Conservation (phyloP, 1,140 invertebrate species). For the Sinella curviseta region DNA sequence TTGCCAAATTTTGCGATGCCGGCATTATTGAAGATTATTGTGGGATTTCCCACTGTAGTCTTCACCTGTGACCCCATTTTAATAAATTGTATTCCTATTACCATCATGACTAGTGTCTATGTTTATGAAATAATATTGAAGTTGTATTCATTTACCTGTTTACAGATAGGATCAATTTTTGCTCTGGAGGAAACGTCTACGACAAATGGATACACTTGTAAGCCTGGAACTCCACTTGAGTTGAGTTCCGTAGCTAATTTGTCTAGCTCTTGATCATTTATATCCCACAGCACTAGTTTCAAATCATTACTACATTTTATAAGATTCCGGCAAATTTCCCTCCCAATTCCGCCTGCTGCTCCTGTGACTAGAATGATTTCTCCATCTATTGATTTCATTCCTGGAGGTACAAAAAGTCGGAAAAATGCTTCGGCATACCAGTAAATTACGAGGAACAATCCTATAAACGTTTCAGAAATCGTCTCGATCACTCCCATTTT, state of each 20-base stretch:
- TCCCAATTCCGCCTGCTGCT: neutral
- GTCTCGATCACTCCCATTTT: no score
- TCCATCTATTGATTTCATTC: neutral
- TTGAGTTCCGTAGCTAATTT: neutral
- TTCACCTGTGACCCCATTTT: neutral
- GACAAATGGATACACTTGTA: neutral
- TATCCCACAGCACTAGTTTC: neutral
- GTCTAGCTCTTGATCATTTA: neutral
- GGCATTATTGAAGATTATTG: neutral
- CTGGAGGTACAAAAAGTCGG: conserved; percentile 56
- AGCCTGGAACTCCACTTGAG: neutral
- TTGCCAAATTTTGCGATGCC: neutral
- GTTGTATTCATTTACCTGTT: neutral
- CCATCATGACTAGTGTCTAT: no score
- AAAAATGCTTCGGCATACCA: conserved; percentile 19
- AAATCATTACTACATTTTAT: neutral
- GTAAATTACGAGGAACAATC: no score
- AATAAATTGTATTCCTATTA: no score
- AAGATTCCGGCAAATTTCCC: neutral
- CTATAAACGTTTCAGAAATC: neutral
- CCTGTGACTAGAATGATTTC: neutral
- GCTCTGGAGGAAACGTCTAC: neutral
- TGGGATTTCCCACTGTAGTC: neutral
- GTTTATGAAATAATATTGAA: no score
- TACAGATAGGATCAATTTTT: neutral